phyloP scores from a whole-genome alignment of 2,888 invertebrate genomes.

The Zygaena filipendulae region DNA sequence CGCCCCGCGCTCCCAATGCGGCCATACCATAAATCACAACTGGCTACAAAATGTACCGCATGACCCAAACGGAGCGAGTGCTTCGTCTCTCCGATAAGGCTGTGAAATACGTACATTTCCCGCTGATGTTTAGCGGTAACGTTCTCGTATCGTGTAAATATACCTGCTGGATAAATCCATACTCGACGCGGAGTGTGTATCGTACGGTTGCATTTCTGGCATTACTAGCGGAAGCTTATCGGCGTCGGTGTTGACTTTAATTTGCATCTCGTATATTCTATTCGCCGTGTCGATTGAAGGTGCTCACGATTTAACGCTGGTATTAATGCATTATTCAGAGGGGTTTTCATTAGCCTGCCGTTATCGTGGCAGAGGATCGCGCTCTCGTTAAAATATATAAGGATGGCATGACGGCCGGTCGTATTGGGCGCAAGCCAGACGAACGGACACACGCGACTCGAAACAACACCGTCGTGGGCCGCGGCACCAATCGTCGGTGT shows the following conservation, averaged over 20 bases:
- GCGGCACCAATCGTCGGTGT: conserved; percentile 6
- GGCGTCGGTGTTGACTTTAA: conserved; percentile 51
- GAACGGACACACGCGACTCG: conserved; percentile 37
- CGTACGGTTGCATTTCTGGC: conserved; percentile 36
- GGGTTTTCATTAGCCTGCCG: conserved; percentile 63
- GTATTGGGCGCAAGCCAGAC: conserved; percentile 36
- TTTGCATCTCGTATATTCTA: conserved; percentile 62
- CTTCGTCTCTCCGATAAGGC: conserved; percentile 31
- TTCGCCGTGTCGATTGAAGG: conserved; percentile 52
- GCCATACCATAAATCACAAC: conserved; percentile 34
- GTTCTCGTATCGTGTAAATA: no score
- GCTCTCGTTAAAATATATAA: conserved; percentile 65
- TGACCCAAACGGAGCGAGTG: conserved; percentile 25
- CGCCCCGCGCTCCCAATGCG: conserved; percentile 19
- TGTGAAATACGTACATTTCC: conserved; percentile 30
- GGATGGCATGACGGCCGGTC: conserved; percentile 64
- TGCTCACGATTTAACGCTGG: conserved; percentile 67
- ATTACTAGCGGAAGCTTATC: conserved; percentile 51
- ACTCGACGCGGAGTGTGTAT: no score
- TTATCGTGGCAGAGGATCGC: conserved; percentile 58
- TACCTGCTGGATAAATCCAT: background rate
- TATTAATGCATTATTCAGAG: conserved; percentile 68
- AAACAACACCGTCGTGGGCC: conserved; percentile 25
- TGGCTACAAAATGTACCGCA: conserved; percentile 23
- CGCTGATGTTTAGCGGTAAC: no score